Conservation (phyloP, 2,797 vertebrate species). For the Crypturellus tataupa region DNA sequence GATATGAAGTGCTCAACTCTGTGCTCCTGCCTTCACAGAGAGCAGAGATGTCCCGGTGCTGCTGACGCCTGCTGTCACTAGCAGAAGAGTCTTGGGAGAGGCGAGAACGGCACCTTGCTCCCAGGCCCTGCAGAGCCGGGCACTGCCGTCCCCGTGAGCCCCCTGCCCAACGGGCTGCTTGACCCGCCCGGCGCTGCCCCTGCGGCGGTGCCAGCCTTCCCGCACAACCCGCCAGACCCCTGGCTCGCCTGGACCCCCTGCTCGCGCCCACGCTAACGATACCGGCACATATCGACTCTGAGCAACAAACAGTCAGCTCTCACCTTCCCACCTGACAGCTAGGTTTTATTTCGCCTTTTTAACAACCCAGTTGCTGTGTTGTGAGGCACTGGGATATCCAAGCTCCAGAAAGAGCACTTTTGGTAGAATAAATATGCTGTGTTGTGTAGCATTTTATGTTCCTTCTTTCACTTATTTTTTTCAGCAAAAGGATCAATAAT, state of each 20-base stretch:
- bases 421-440: not conserved
- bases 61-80: not conserved
- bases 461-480: conserved; percentile 15
- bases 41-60: no score
- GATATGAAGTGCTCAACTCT: conserved; percentile 27
- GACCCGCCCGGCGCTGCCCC: not conserved
- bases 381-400: not conserved
- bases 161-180: not conserved
- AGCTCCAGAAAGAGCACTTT: not conserved
- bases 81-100: not conserved
- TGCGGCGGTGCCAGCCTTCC: not conserved
- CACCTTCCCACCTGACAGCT: not conserved
- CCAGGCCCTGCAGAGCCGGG: not conserved
- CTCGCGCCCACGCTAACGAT: not conserved
- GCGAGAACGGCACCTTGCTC: not conserved
- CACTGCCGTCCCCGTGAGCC: not conserved
- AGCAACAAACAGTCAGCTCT: not conserved
- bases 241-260: not conserved
- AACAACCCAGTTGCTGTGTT: not conserved
- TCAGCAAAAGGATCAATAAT: not conserved
- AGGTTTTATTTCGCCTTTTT: not conserved
- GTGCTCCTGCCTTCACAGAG: conserved; percentile 22
- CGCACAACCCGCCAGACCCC: not conserved
- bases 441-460: not conserved
- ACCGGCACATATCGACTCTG: not conserved